Percentiles rank a stretch among this genome's conserved stretches.
phyloP scores from a whole-genome alignment of 2,113 vertebrate species.

The Pseudorhombus dupliciocellatus region DNA sequence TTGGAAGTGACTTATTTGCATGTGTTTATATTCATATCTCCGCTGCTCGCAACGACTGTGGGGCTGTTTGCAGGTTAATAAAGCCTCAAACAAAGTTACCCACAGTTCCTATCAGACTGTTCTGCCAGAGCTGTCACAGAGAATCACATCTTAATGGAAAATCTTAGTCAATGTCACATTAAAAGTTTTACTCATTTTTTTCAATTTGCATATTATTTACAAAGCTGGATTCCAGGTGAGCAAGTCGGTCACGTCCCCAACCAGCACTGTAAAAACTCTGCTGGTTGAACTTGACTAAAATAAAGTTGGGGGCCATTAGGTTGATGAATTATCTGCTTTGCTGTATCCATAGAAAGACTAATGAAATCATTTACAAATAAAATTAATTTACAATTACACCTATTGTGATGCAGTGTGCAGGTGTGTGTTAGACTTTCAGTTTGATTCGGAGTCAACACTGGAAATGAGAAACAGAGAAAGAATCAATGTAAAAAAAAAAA shows the following conservation, averaged over 20 bases:
- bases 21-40: background rate
- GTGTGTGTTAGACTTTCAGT: no score
- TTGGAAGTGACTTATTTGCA: background rate
- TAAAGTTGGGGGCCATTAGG: no score
- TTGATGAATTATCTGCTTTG: no score
- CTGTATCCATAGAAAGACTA: no score
- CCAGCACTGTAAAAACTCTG: background rate
- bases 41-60: constrained; percentile 2
- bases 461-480: no score
- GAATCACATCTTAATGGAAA: constrained; percentile 21
- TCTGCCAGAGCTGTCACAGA: constrained; percentile 6
- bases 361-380: no score
- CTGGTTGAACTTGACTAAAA: background rate
- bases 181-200: background rate
- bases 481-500: no score
- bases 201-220: constrained; percentile 1
- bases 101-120: constrained; percentile 5
- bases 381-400: no score
- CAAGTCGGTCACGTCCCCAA: background rate
- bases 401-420: no score
- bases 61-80: constrained; percentile 30
- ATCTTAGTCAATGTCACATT: constrained; percentile 1
- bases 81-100: constrained; percentile 1
- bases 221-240: background rate
- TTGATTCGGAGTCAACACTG: no score